These are phyloP conservation scores for Macaria notata DNA, from an alignment of 2,888 invertebrate species.

Conservation along the genomic window DNA sequence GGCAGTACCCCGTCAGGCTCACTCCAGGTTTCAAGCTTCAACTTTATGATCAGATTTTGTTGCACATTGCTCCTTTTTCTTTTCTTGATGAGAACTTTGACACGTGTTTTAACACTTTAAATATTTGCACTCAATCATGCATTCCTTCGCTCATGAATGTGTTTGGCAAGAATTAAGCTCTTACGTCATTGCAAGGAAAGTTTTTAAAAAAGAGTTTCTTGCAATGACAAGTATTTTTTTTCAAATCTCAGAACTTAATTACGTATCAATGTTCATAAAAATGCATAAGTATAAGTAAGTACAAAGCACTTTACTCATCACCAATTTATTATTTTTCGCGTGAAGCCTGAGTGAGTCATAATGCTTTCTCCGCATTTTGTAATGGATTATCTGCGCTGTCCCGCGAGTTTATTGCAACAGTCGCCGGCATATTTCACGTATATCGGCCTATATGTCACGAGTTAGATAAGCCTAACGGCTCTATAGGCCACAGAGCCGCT, in stretches of 20 bases:
- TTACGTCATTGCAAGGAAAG: too few species aligned
- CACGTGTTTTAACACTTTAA: slow-evolving; percentile 29
- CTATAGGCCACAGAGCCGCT: slow-evolving; percentile 41
- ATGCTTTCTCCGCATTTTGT: slow-evolving; percentile 10
- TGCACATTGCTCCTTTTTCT: background rate
- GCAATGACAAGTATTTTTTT: too few species aligned
- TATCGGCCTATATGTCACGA: slow-evolving; percentile 29
- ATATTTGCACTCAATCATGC: slow-evolving; percentile 22
- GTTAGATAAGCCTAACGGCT: slow-evolving; percentile 46
- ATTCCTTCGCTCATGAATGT: too few species aligned
- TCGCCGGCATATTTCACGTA: slow-evolving; percentile 20
- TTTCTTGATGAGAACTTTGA: background rate
- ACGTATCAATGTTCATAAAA: too few species aligned
- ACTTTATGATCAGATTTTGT: slow-evolving; percentile 51
- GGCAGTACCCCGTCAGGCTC: too few species aligned
- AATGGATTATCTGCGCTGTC: slow-evolving; percentile 9
- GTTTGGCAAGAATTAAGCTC: too few species aligned
- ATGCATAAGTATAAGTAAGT: background rate
- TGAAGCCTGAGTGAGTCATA: slow-evolving; percentile 4
- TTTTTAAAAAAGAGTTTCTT: too few species aligned
- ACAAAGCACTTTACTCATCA: background rate
- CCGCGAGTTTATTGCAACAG: slow-evolving; percentile 14
- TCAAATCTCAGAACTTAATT: too few species aligned
- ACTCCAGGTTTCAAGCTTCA: slow-evolving; percentile 26
- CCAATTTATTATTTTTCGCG: background rate